These are phyloP conservation scores for Cataglyphis hispanica DNA, from an alignment of 1,140 invertebrate species.

Conservation along the genomic window DNA sequence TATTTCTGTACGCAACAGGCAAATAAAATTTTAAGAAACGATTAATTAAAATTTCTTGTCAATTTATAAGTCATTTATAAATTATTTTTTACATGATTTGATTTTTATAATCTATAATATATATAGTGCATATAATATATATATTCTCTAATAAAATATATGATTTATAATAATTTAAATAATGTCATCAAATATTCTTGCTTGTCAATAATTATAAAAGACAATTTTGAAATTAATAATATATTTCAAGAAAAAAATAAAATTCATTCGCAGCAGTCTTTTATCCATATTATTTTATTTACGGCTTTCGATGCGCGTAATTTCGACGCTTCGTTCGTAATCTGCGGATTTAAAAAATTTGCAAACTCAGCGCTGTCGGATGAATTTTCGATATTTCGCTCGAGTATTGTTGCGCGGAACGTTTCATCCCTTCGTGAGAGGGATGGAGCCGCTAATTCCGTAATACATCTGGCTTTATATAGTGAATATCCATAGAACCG, in stretches of 20 bases:
- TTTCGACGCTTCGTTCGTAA: conserved; percentile 45
- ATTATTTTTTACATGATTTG: neutral
- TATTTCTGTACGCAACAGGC: neutral
- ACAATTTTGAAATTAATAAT: conserved; percentile 21
- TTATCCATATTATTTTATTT: conserved; percentile 22
- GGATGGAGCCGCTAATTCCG: conserved; percentile 51
- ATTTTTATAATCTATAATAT: neutral
- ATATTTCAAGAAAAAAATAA: neutral
- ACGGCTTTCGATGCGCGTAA: conserved; percentile 17
- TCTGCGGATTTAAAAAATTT: conserved; percentile 51
- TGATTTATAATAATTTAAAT: too few relatives aligned
- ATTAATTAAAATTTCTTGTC: neutral
- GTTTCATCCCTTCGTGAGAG: conserved; percentile 41
- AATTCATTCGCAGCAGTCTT: neutral
- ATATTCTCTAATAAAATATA: neutral
- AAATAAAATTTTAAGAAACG: neutral
- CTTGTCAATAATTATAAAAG: conserved; percentile 19
- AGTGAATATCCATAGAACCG: conserved; percentile 16
- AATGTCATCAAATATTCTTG: too few relatives aligned
- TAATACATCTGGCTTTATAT: conserved; percentile 43
- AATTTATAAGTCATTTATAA: neutral
- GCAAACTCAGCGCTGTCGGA: conserved; percentile 35
- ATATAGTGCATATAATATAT: neutral
- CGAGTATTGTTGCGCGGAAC: conserved; percentile 42
- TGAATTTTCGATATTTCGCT: conserved; percentile 56